Evolutionary conservation across 2,797 vertebrate genomes (phyloP).

Genomic region (Microctenopoma steveboyesi): DNA sequence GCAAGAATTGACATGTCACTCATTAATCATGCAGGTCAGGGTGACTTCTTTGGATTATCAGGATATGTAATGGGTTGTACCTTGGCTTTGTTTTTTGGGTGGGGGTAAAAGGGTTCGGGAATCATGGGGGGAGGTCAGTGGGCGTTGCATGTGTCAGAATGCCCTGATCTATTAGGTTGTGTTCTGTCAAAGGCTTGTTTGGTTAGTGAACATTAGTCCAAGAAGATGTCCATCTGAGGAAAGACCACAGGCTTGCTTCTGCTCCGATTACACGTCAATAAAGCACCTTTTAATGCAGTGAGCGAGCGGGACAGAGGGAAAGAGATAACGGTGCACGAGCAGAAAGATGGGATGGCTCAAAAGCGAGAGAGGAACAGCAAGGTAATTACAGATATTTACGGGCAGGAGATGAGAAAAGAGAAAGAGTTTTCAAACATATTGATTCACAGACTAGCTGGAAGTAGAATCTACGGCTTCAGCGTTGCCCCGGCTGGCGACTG

Average conservation of each 20-base stretch:
- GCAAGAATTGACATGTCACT: slow-evolving; percentile 42
- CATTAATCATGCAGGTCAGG: slow-evolving; percentile 49
- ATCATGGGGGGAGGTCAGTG: slow-evolving; percentile 13
- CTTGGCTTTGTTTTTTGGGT: slow-evolving; percentile 72
- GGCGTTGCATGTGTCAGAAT: slow-evolving; percentile 58
- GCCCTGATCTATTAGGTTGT: slow-evolving; percentile 65
- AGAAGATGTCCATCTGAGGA: slow-evolving; percentile 65
- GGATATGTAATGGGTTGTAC: slow-evolving; percentile 77
- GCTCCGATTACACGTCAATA: slow-evolving; percentile 75
- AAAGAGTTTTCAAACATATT: slow-evolving; percentile 53
- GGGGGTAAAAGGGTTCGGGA: slow-evolving; percentile 5
- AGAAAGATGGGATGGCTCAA: slow-evolving; percentile 46
- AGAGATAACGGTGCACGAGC: slow-evolving; percentile 21
- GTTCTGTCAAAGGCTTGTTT: slow-evolving; percentile 72
- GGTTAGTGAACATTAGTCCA: slow-evolving; percentile 72
- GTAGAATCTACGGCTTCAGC: slow-evolving; percentile 52
- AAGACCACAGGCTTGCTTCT: slow-evolving; percentile 64
- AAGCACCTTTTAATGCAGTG: slow-evolving; percentile 76
- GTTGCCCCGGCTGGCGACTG: slow-evolving; percentile 49
- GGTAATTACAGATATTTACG: slow-evolving; percentile 51
- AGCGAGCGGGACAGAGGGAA: slow-evolving; percentile 15
- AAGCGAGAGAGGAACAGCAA: slow-evolving; percentile 50
- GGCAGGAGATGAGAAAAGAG: slow-evolving; percentile 34
- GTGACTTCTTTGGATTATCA: slow-evolving; percentile 81
- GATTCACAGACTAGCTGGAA: slow-evolving; percentile 70